phyloP scores from a whole-genome alignment of 2,113 vertebrate genomes.

The Actinemys pallida region DNA sequence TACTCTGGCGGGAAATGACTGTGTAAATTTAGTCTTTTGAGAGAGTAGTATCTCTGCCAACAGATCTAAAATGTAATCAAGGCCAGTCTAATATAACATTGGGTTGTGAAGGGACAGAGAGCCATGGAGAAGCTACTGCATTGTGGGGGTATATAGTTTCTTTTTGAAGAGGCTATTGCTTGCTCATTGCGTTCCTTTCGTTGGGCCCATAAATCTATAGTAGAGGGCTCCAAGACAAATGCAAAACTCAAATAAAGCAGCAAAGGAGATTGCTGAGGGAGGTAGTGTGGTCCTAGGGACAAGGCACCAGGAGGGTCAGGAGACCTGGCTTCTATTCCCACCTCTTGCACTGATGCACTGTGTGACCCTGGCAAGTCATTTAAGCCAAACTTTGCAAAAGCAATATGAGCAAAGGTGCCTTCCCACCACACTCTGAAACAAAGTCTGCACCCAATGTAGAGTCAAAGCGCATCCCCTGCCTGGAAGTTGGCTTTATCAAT shows the following conservation, averaged over 20 bases:
- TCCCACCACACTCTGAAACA: neutral
- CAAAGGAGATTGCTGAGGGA: neutral
- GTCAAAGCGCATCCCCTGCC: neutral
- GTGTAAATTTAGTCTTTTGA: conserved; percentile 72
- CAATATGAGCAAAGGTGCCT: fast-evolving
- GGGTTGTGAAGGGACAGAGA: conserved; percentile 29
- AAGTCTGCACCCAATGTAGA: fast-evolving
- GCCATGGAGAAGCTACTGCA: neutral
- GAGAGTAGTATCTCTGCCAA: conserved; percentile 33
- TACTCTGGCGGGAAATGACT: conserved; percentile 57
- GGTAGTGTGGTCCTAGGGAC: fast-evolving
- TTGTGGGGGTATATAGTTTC: neutral
- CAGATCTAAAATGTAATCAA: conserved; percentile 80
- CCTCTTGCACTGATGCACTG: neutral
- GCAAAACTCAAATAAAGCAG: neutral
- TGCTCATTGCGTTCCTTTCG: neutral
- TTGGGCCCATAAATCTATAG: fast-evolving
- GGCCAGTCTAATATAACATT: conserved; percentile 63
- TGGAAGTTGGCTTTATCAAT: neutral
- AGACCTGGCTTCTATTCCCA: neutral
- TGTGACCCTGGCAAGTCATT: neutral
- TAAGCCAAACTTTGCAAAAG: neutral
- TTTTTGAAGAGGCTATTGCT: neutral
- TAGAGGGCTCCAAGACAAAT: neutral
- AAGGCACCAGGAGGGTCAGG: fast-evolving